Evolutionary conservation across 2,888 invertebrate genomes (phyloP), one percentile per base, ranked within the genome.

Genomic region (Acanthosepion lycidas): DNA sequence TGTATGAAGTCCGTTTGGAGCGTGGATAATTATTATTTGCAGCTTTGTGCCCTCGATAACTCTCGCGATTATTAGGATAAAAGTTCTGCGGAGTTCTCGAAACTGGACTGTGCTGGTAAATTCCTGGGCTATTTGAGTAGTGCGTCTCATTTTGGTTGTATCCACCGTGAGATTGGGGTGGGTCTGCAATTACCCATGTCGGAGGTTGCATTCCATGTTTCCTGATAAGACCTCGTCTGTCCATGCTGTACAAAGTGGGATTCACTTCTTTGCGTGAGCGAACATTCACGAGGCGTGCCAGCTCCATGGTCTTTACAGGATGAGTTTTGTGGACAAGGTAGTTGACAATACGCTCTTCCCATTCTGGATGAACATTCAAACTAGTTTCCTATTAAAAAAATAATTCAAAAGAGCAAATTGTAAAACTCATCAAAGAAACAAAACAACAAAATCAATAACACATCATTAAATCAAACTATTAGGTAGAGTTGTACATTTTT

Each of bases 281-380:
- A 33, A 95, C 95, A n/a, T 96, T 96, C 53, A 96, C 94, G 59
- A 94, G 95, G 94, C 95, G 96, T 59, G 97, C 97, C 93, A 97
- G 96, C 28, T 96, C 95, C 28, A 95, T 92, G 51, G 96, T 93
- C 78, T 95, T 96, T 49, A 95, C 93, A 26, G 96, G 95, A 53
- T 93, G 93, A 93, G 93, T 93, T 53, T 93, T 93, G 53, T 93
- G 93, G 93, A 33, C 93, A 53, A 93, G 93, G 53, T 93, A 93
- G n/a, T 93, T 93, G n/a, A 93, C 49, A 53, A 93, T 93, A 53
- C 93, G 93, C 51, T 93, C 93, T 93, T 93, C 93, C 93, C 93
- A 93, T 53, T 93, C 93, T n/a, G 93, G 93, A 93, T 93, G 93
- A 42, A 93, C 93, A 93, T 93, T 93, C 93, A 93, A 93, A 28